Evolutionary conservation across 2,113 vertebrate species (phyloP), one percentile per base, ranked within the genome.

Genomic region (Mystacornis crossleyi): DNA sequence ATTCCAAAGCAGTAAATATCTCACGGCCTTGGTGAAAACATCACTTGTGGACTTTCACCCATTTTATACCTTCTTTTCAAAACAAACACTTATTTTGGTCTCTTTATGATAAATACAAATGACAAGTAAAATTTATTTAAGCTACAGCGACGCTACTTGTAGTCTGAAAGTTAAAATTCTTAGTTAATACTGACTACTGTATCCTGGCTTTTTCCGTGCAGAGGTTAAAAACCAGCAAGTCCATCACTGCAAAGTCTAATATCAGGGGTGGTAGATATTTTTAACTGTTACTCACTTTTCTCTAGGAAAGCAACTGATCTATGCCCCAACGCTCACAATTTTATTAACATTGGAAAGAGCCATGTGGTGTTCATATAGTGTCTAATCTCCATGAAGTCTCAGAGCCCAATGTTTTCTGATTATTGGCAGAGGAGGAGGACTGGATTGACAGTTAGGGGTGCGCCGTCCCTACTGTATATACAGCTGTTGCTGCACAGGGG

Each of bases 401-500:
- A 50, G 86, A 6, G 1, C 71, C 79, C 72, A 66, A 79, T 89
- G 66, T 92, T 89, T 86, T 86, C 58, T 90, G 89, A 60, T 69
- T 86, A 40, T 83, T 65, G 89, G 67, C 47, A 54, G 78, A 77
- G 79, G 70, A 94, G 92, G 62, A 65, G 54, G 91, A 67, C 65
- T 64, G 81, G 83, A 90, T 74, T 89, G 98, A 85, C 93, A 95
- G 95, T 96, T 98, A 91, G 91, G 83, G 45, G 88, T 95, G 91
- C 19, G 26, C 86, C 57, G 88, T 72, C 77, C 80, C 19, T 87
- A 92, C 96, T 97, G 96, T 93, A 95, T 90, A 94, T 96, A 96
- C 88, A 98, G 97, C 96, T 97, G 96, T 97, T 98, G 94, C 93
- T 79, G 42, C 53, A 1, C 83, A 91, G 93, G 95, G 90, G 87